These are phyloP conservation scores for Falco biarmicus DNA, from an alignment of 2,797 vertebrate genomes.

Conservation along the genomic window DNA sequence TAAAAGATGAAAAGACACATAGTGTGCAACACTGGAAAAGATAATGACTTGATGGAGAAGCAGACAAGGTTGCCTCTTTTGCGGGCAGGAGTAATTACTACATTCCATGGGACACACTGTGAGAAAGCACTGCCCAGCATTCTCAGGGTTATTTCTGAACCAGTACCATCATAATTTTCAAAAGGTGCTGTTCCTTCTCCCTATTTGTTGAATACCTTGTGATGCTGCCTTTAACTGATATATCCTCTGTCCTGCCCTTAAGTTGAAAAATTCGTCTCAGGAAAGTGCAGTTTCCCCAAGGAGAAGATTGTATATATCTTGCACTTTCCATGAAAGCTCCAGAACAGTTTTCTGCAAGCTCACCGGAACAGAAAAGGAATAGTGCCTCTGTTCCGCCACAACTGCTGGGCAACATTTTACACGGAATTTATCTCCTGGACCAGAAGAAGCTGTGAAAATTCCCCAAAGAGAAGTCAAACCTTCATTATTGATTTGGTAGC, in stretches of 20 bases:
- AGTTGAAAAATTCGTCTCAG: not conserved
- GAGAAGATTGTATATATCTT: not conserved
- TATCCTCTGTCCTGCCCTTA: not conserved
- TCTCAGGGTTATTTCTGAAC: not conserved
- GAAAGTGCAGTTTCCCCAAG: slow-evolving; percentile 9
- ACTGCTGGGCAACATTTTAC: slow-evolving; percentile 31
- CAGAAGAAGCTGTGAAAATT: slow-evolving; percentile 54
- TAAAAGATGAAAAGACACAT: not conserved
- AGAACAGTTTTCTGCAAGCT: not conserved
- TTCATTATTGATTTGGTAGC: slow-evolving; percentile 62
- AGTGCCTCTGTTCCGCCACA: not conserved
- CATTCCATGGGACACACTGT: not conserved
- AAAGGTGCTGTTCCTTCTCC: not conserved
- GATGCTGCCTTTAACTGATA: not conserved
- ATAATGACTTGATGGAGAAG: not conserved
- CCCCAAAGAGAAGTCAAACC: slow-evolving; percentile 47
- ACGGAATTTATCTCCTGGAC: slow-evolving; percentile 47
- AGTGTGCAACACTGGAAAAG: not conserved
- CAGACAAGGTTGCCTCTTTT: not conserved
- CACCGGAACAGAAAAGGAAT: not conserved
- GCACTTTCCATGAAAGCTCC: not conserved
- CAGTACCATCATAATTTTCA: not conserved
- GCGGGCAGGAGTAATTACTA: not conserved
- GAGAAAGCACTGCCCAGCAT: not conserved
- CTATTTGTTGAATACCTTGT: not conserved